Evolutionary conservation across 2,113 vertebrate species (phyloP), one percentile per base, ranked within the genome.

Genomic region (Regulus satrapa): DNA sequence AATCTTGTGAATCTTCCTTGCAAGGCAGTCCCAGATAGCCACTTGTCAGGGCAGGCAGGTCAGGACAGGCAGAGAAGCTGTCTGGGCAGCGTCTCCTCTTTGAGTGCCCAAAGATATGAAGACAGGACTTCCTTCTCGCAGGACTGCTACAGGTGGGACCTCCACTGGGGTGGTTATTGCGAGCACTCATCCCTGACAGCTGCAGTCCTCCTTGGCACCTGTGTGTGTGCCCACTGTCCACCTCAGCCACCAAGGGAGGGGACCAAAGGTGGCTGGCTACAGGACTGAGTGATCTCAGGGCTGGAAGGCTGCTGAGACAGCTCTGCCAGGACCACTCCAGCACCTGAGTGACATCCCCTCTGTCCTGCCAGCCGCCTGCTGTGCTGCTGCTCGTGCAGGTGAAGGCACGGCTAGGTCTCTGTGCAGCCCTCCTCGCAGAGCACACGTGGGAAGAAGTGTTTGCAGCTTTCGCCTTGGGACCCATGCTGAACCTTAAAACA

Each of bases 201-300:
- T 16, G 23, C 1, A 3, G 23, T 43, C 10, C 13, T 31, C 6
- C 15, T 15, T 9, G 31, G 14, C 3, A n/a, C n/a, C n/a, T n/a
- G n/a, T n/a, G n/a, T 18, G 12, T 20, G 4, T 7, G 0, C 2
- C 1, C 24, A 20, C 14, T 41, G 10, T 23, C 13, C 48, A 12
- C 11, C 10, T 16, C 17, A 12, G 38, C 0, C 0, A 19, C 23
- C 15, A 23, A 31, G 28, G 0, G 0, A 9, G 12, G 1, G 5
- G 28, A 25, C 8, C 0, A 2, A 8, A 16, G 21, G 34, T 36
- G 34, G 10, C 40, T 10, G 25, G 7, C 19, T 26, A 3, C 29
- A 72, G n/a, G n/a, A n/a, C n/a, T 52, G 19, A 58, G 6, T 0
- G 25, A 20, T 3, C 10, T 29, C 0, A 0, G 18, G 36, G 41